phyloP scores from a whole-genome alignment of 2,888 invertebrate species.

The Automeris io region DNA sequence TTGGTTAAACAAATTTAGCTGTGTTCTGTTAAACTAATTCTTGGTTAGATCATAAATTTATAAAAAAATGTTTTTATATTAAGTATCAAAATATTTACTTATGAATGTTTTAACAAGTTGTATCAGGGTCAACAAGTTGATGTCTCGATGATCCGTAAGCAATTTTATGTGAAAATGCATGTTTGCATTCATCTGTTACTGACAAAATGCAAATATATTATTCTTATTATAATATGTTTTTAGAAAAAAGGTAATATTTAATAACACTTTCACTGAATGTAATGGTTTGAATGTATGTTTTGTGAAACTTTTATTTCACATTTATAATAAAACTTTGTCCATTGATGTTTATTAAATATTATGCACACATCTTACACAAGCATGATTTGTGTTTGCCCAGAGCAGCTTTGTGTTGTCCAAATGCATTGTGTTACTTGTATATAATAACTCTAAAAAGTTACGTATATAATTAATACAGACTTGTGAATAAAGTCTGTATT shows the following conservation, averaged over 20 bases:
- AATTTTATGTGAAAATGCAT: conserved; percentile 27
- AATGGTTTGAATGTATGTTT: background rate
- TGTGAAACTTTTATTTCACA: conserved; percentile 7
- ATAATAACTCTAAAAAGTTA: too few relatives aligned
- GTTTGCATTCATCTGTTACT: conserved; percentile 15
- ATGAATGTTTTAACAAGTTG: conserved; percentile 20
- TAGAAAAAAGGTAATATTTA: background rate
- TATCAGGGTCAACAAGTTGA: conserved; percentile 26
- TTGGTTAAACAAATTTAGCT: too few relatives aligned
- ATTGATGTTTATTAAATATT: background rate
- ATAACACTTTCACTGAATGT: background rate
- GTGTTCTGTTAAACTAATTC: too few relatives aligned
- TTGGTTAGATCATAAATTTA: too few relatives aligned
- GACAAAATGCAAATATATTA: conserved; percentile 1
- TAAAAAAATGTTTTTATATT: too few relatives aligned
- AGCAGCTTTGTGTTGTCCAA: conserved; percentile 52
- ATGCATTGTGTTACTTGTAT: conserved; percentile 35
- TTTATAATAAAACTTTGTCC: conserved; percentile 12
- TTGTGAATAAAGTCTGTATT: too few relatives aligned
- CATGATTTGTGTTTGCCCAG: conserved; percentile 25
- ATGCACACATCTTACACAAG: conserved; percentile 4
- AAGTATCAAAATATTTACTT: conserved; percentile 10
- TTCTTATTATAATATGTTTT: background rate
- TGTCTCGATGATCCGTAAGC: conserved; percentile 36
- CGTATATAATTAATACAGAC: too few relatives aligned